Conservation (phyloP, 2,888 invertebrate species). For the Drosophila vallismaia region DNA sequence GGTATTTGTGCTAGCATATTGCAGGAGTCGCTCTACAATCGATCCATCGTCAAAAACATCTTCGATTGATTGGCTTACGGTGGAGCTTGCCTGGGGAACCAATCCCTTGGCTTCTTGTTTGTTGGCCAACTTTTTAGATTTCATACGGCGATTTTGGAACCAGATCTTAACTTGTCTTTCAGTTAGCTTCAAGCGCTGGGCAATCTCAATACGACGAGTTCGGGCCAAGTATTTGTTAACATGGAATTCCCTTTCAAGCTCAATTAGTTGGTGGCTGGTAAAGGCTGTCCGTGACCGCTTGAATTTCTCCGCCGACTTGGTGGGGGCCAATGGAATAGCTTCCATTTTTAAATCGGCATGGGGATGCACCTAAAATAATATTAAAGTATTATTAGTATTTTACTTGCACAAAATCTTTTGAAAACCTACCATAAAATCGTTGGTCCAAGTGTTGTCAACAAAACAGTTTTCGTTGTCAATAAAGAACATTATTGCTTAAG, state of each 20-base stretch:
- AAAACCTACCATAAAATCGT: conserved; percentile 23
- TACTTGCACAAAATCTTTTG: neutral
- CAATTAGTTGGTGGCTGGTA: conserved; percentile 35
- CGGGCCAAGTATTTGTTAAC: conserved; percentile 85
- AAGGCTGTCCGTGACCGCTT: conserved; percentile 38
- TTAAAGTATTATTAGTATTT: neutral
- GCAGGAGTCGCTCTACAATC: conserved; percentile 67
- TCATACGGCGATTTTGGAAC: conserved; percentile 93
- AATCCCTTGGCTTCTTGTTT: conserved; percentile 8
- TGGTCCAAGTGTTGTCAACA: conserved; percentile 9
- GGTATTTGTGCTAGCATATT: conserved; percentile 40
- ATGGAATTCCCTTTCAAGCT: conserved; percentile 40
- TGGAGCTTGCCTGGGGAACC: neutral
- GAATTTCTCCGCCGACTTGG: conserved; percentile 19
- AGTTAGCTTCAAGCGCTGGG: conserved; percentile 94
- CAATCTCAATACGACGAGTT: conserved; percentile 96
- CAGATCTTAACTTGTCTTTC: conserved; percentile 94
- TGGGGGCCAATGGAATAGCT: conserved; percentile 1
- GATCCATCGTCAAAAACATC: conserved; percentile 52
- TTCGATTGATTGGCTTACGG: neutral
- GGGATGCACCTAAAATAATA: conserved; percentile 7
- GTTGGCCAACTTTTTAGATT: conserved; percentile 86
- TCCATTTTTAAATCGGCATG: conserved; percentile 2
- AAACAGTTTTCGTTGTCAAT: conserved; percentile 34
- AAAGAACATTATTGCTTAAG: conserved; percentile 9